Evolutionary conservation across 2,888 invertebrate genomes (phyloP).

Genomic region (Limnephilus marmoratus): DNA sequence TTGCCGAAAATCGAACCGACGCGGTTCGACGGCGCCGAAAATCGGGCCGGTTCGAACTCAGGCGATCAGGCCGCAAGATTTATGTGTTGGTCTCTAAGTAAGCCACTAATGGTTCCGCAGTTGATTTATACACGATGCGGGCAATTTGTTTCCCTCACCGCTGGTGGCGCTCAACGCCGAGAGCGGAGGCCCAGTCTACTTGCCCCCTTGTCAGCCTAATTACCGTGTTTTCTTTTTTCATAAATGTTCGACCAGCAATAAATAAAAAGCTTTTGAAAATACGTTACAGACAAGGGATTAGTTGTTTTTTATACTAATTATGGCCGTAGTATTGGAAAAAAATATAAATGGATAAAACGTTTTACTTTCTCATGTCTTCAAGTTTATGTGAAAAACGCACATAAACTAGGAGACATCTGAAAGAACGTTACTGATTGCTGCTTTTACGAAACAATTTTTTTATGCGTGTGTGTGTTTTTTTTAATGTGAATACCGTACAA

Average conservation of each 20-base stretch:
- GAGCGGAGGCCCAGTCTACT: constrained; percentile 23
- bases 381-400: too few relatives aligned
- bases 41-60: constrained; percentile 6
- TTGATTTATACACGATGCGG: constrained; percentile 65
- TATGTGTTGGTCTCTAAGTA: constrained; percentile 63
- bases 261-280: neutral
- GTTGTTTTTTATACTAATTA: neutral
- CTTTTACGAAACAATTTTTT: too few relatives aligned
- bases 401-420: too few relatives aligned
- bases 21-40: constrained; percentile 8
- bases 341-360: too few relatives aligned
- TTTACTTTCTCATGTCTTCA: too few relatives aligned
- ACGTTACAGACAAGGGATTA: neutral
- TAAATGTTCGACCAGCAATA: neutral
- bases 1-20: neutral
- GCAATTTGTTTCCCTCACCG: constrained; percentile 62
- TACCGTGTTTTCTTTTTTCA: neutral
- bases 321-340: neutral
- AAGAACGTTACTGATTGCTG: too few relatives aligned
- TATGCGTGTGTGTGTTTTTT: too few relatives aligned
- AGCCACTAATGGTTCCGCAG: constrained; percentile 61
- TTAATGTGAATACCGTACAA: too few relatives aligned
- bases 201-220: neutral
- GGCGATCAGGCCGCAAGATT: constrained; percentile 62
- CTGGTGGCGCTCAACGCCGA: constrained; percentile 30